Evolutionary conservation across 1,140 invertebrate genomes (phyloP).

Genomic region (Conus ventricosus): DNA sequence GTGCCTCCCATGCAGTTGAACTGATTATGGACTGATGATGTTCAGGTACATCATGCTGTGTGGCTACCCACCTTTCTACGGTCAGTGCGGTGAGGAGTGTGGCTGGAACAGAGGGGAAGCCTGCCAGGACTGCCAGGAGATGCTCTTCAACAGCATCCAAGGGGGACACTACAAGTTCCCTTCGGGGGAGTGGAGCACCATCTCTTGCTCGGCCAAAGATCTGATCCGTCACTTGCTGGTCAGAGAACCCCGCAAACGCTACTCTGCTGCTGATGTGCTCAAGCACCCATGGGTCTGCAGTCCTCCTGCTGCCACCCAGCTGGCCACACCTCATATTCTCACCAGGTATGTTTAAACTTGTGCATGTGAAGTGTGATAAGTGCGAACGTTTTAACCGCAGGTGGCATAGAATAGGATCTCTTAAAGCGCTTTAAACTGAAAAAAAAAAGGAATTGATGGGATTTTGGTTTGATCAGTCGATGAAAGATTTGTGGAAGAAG

Average conservation of each 20-base stretch:
- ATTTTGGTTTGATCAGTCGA: no score
- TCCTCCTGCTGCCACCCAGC: conserved; percentile 72
- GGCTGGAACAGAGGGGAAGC: conserved; percentile 97
- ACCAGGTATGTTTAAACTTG: conserved; percentile 79
- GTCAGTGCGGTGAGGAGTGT: conserved; percentile 83
- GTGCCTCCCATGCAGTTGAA: no score
- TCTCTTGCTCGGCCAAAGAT: conserved; percentile 95
- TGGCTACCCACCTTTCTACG: conserved; percentile 95
- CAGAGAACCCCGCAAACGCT: conserved; percentile 86
- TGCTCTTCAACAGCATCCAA: conserved; percentile 81
- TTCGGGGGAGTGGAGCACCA: conserved; percentile 90
- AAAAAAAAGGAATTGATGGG: no score
- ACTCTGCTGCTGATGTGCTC: conserved; percentile 90
- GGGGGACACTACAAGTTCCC: conserved; percentile 93
- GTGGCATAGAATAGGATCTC: no score
- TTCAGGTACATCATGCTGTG: conserved; percentile 93
- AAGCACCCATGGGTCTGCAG: conserved; percentile 88
- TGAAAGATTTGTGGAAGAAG: no score
- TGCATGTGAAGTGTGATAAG: no score
- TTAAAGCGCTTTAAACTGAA: no score
- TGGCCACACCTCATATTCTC: conserved; percentile 90
- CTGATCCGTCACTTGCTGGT: conserved; percentile 92
- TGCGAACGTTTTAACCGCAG: no score
- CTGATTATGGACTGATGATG: background rate
- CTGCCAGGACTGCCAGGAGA: conserved; percentile 77